Evolutionary conservation across 2,113 vertebrate genomes (phyloP), one percentile per base, ranked within the genome.

Genomic region (Tragelaphus scriptus): DNA sequence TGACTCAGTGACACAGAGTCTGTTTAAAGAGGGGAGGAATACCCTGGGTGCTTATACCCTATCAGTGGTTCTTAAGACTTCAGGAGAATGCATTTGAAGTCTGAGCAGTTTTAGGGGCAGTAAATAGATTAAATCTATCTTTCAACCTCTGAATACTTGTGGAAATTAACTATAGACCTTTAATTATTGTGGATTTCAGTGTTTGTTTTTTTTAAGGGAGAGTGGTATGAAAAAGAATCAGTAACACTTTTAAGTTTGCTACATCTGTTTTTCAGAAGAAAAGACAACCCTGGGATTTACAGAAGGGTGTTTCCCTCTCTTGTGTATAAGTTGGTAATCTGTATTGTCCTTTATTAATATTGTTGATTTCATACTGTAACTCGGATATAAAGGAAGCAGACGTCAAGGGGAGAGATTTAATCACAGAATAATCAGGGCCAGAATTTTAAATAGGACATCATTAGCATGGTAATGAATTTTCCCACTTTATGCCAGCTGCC

Each of bases 391-490:
- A 98, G 97, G 95, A 98, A 97, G 97, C 97, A 97, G 97, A 98
- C 65, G 10, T 98, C 98, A 98, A 98, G 97, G 98, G 96, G 98
- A 98, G 98, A 98, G 98, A 98, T 98, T 98, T 99, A 99, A 98
- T 99, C 98, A 98, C 98, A 98, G 97, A 98, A 98, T 98, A 98
- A 99, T 98, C 98, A 98, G 98, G 98, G 63, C 97, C 98, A 91
- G 98, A 98, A 99, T 99, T 99, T 98, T 99, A 98, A 99, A 98
- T 97, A 98, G 98, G 97, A 92, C 90, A 97, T 98, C 98, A 98
- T 99, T 99, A 98, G 98, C 96, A 99, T 99, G 98, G 98, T 98
- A 98, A 99, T 99, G 98, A 98, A 97, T 96, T 98, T 98, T 97
- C 98, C 98, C 97, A 95, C 97, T 98, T 98, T 94, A 86, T 92